Percentiles rank a stretch among this genome's conserved stretches.
Evolutionary conservation across 2,797 vertebrate genomes (phyloP).

Genomic region (Crocodylus rhombifer): DNA sequence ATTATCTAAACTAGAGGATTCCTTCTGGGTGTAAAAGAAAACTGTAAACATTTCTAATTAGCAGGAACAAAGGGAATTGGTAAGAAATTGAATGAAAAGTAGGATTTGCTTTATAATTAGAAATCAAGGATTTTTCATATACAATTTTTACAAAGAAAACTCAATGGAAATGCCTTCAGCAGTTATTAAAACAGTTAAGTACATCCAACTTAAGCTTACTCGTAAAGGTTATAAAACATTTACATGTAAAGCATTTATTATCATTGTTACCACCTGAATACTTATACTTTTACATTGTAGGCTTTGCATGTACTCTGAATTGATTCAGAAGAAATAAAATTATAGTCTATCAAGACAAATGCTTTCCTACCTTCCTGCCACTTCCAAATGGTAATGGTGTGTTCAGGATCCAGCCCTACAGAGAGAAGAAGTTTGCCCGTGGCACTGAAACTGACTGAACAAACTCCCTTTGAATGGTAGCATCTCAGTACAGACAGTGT

Average conservation of each 20-base stretch:
- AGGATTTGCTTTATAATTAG: neutral
- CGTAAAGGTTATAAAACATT: neutral
- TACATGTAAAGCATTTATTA: neutral
- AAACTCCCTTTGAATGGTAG: constrained; percentile 93
- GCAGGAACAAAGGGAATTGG: neutral
- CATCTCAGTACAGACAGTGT: constrained; percentile 94
- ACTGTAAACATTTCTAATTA: neutral
- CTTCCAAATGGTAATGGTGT: constrained; percentile 97
- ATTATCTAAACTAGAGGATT: neutral
- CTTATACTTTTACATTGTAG: neutral
- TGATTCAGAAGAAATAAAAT: neutral
- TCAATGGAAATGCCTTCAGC: neutral
- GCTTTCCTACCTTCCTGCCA: constrained; percentile 95
- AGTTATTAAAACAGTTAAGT: neutral
- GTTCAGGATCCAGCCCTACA: constrained; percentile 93
- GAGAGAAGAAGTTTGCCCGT: constrained; percentile 96
- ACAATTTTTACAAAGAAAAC: neutral
- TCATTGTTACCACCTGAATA: neutral
- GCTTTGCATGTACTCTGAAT: neutral
- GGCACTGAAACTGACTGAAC: constrained; percentile 97
- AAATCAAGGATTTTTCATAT: neutral
- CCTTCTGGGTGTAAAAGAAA: neutral
- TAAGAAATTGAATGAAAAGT: neutral
- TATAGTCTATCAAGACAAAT: neutral
- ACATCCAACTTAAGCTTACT: neutral